Evolutionary conservation across 2,797 vertebrate species (phyloP).

Genomic region (Fratercula arctica): DNA sequence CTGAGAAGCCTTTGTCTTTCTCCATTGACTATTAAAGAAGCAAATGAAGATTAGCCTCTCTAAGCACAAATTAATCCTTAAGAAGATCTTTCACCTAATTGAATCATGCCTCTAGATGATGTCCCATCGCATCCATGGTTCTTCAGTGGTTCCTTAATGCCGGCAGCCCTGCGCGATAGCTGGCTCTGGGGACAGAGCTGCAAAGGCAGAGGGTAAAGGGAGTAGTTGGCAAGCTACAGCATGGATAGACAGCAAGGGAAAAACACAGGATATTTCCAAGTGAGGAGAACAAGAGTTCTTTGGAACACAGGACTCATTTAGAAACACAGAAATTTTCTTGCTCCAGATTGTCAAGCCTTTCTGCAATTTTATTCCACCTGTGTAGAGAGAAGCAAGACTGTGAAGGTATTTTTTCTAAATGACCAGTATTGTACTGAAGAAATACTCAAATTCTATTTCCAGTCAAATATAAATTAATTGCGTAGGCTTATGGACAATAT

Average conservation of each 20-base stretch:
- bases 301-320: neutral
- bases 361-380: neutral
- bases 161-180: neutral
- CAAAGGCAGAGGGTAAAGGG: neutral
- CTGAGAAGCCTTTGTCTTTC: neutral
- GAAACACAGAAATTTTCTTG: neutral
- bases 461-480: neutral
- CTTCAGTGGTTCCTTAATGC: neutral
- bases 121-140: accelerated
- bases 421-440: neutral
- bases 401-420: neutral
- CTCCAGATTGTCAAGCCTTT: neutral
- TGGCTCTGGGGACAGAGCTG: neutral
- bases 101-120: neutral
- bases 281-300: neutral
- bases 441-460: neutral
- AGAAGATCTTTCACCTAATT: slow-evolving; percentile 14
- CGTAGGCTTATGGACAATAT: neutral
- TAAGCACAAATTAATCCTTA: slow-evolving; percentile 31
- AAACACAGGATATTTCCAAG: neutral
- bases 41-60: neutral
- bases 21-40: neutral
- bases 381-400: neutral
- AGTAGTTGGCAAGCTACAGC: neutral
- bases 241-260: neutral